phyloP scores from a whole-genome alignment of 2,888 invertebrate species.

The Agapostemon virescens region DNA sequence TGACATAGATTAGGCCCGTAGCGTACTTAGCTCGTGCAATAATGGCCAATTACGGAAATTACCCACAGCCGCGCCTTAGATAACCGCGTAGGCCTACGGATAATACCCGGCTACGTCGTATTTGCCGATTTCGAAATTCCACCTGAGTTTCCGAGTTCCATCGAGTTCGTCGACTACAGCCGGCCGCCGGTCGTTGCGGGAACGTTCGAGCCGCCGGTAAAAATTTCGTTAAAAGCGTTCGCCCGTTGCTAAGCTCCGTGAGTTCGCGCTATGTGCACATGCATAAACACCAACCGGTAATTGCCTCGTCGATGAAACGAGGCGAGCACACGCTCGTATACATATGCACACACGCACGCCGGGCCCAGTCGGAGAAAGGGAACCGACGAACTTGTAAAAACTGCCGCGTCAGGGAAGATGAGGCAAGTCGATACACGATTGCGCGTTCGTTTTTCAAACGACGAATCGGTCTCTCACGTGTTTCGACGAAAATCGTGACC shows the following conservation, averaged over 20 bases:
- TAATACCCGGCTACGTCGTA: background rate
- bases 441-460: background rate
- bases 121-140: background rate
- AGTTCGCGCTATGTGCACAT: background rate
- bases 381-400: background rate
- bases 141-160: background rate
- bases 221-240: background rate
- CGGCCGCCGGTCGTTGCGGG: background rate
- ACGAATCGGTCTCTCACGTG: no score
- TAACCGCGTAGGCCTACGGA: background rate
- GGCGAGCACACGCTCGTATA: no score
- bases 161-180: background rate
- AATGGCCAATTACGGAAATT: background rate
- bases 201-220: background rate
- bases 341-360: no score
- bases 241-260: background rate
- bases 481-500: no score
- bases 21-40: background rate
- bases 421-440: background rate
- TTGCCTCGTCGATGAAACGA: background rate
- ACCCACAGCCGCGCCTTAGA: background rate
- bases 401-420: conserved; percentile 5
- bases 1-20: background rate
- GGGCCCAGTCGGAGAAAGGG: background rate
- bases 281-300: background rate